These are phyloP conservation scores for Scomberomorus guttatus DNA, from an alignment of 2,797 vertebrate species.

Conservation along the genomic window DNA sequence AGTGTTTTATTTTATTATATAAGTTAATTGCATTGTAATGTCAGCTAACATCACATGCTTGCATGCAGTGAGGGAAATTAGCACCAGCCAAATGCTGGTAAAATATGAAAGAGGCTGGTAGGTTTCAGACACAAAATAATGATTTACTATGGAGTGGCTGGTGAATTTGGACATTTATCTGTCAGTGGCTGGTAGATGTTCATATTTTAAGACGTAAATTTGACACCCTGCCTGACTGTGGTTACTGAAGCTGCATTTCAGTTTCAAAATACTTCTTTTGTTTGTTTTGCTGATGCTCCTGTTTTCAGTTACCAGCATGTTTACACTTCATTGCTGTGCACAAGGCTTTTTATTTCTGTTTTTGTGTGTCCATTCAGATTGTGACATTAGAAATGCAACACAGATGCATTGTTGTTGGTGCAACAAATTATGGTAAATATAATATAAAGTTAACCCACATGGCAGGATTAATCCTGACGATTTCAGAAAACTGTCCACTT, in stretches of 20 bases:
- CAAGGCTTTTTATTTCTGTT: neutral
- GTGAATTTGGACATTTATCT: too few species aligned
- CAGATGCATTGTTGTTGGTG: neutral
- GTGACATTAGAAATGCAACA: constrained; percentile 1
- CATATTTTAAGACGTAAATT: too few species aligned
- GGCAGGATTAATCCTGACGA: constrained; percentile 17
- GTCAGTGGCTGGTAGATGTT: too few species aligned
- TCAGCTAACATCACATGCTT: neutral
- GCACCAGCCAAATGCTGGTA: too few species aligned
- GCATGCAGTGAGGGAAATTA: neutral
- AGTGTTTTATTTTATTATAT: constrained; percentile 17
- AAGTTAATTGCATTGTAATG: constrained; percentile 17
- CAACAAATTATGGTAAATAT: constrained; percentile 15
- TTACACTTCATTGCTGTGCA: neutral
- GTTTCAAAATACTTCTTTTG: neutral
- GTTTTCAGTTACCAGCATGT: neutral
- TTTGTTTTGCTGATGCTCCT: neutral
- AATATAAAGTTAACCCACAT: neutral
- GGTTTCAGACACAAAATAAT: too few species aligned
- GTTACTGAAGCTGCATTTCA: neutral
- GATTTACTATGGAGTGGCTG: too few species aligned
- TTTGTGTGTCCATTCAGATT: neutral
- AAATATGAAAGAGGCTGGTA: too few species aligned
- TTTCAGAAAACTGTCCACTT: neutral
- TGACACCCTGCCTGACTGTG: neutral